phyloP scores from a whole-genome alignment of 2,797 vertebrate genomes.

The Hylomyscus alleni region DNA sequence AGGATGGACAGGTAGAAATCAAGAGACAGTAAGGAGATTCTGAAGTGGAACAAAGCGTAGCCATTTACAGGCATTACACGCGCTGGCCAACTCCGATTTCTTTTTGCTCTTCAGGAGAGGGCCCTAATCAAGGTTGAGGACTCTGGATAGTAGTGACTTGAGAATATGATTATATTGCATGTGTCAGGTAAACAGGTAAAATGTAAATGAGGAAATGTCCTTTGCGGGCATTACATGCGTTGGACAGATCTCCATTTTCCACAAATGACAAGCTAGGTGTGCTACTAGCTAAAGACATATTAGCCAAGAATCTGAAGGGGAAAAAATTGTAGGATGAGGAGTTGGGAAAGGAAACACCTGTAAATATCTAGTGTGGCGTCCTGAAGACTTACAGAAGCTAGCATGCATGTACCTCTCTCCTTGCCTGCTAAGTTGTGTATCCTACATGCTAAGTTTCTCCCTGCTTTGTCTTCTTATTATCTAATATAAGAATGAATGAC shows the following conservation, averaged over 20 bases:
- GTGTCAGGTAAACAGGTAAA: neutral
- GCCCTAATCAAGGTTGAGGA: neutral
- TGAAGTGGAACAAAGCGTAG: neutral
- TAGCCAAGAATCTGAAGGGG: neutral
- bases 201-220: neutral
- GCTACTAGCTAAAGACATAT: neutral
- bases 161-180: neutral
- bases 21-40: neutral
- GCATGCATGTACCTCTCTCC: neutral
- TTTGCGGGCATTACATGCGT: no score
- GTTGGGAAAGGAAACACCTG: neutral
- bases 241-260: neutral
- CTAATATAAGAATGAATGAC: neutral
- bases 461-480: neutral
- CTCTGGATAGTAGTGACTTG: neutral
- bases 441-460: neutral
- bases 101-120: neutral
- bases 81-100: neutral
- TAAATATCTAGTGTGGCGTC: neutral
- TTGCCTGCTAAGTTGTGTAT: neutral
- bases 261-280: neutral
- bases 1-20: neutral
- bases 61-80: neutral
- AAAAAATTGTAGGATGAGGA: neutral
- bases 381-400: neutral